Evolutionary conservation across 2,113 vertebrate genomes (phyloP).

Genomic region (Balaenoptera acutorostrata): DNA sequence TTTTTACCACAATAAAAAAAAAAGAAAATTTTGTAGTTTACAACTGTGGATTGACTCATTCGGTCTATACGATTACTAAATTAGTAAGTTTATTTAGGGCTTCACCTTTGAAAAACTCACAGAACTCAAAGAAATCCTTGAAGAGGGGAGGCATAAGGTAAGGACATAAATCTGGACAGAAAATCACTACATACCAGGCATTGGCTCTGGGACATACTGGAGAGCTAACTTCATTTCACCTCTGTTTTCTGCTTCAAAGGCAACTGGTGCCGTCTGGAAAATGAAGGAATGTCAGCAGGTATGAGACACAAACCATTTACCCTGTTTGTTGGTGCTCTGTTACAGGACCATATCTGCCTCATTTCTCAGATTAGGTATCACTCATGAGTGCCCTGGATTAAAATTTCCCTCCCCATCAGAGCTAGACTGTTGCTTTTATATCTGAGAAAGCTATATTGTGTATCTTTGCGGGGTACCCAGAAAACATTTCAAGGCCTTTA

Average conservation of each 20-base stretch:
- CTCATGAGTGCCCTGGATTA: not conserved
- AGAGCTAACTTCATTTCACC: slow-evolving; percentile 91
- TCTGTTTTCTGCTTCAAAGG: slow-evolving; percentile 79
- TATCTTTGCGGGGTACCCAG: not conserved
- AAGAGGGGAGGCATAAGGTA: not conserved
- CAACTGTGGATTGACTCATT: not conserved
- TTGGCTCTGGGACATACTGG: slow-evolving; percentile 85
- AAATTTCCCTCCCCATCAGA: not conserved
- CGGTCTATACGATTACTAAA: not conserved
- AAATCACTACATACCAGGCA: slow-evolving; percentile 80
- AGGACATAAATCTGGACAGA: not conserved
- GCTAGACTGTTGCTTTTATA: not conserved
- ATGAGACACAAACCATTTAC: not conserved
- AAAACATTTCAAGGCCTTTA: not conserved
- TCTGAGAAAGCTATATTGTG: not conserved
- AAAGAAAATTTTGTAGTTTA: not conserved
- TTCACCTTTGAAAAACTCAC: not conserved
- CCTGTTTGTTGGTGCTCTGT: not conserved
- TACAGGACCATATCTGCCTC: not conserved
- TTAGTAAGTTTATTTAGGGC: not conserved
- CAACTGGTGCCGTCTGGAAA: slow-evolving; percentile 73
- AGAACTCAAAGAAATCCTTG: not conserved
- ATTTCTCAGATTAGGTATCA: not conserved
- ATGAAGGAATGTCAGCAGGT: slow-evolving; percentile 39
- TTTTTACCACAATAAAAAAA: not conserved